A percentile compares a stretch with the other conserved stretches of the same genome.
Evolutionary conservation across 2,797 vertebrate species (phyloP).

Genomic region (Lagorchestes hirsutus): DNA sequence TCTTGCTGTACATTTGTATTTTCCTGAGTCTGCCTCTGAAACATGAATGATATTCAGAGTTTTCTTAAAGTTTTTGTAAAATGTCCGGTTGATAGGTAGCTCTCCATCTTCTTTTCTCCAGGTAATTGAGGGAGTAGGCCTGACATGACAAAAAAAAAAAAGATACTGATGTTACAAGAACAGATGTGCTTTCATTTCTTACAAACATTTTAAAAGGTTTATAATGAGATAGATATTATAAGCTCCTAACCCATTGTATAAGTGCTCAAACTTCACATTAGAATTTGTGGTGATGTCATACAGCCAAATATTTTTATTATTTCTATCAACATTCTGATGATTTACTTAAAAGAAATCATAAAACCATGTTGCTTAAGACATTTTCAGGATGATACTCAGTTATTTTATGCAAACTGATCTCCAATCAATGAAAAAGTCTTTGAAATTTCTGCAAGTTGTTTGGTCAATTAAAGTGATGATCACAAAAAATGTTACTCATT

Average conservation of each 20-base stretch:
- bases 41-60: conserved; percentile 92
- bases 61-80: conserved; percentile 93
- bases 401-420: conserved; percentile 40
- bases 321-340: background rate
- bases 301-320: conserved; percentile 6
- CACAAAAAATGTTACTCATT: conserved; percentile 35
- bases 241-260: conserved; percentile 24
- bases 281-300: background rate
- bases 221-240: conserved; percentile 35
- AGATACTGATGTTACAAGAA: conserved; percentile 16
- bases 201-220: conserved; percentile 18
- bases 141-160: conserved; percentile 79
- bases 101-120: conserved; percentile 95
- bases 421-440: background rate
- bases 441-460: conserved; percentile 26
- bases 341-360: background rate
- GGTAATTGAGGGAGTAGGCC: conserved; percentile 94
- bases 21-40: conserved; percentile 94
- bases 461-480: conserved; percentile 30
- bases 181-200: conserved; percentile 24
- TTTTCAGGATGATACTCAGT: conserved; percentile 6
- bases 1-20: conserved; percentile 94
- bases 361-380: background rate
- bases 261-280: conserved; percentile 10
- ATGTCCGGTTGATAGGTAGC: conserved; percentile 89